Base-by-base conservation (phyloP, 2,113 vertebrate species). In the Propithecus coquereli region DNA sequence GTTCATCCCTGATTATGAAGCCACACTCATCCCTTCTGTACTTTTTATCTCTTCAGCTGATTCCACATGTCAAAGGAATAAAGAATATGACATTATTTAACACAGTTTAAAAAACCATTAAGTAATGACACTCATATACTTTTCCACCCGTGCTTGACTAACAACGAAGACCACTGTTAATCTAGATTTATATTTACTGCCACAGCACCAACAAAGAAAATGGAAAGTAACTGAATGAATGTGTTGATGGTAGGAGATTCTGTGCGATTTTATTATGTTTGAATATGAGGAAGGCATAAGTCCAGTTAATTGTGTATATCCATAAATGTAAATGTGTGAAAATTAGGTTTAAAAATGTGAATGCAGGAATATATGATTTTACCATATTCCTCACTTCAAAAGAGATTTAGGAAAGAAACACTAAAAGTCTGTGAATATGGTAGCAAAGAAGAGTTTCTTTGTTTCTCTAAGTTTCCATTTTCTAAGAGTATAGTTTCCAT, bases 41-140 rank as follows among this genome's bases (percentile, higher is more conserved):
- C 79, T 90, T 90, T 30, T 93, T 91, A 65, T 80, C 34, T 61
- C 95, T 86, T 91, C 43, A 86, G 66, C 73, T 94, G 50, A 86
- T 43, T 79, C 71, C 88, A n/a, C 6, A 43, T 80, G 32, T 61
- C 82, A 96, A 80, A 86, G 45, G 66, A 95, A 92, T 50, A 80
- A 34, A 83, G 37, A 71, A 14, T 6, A 57, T 3, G 37, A 50
- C 12, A 52, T 88, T 84, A 83, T 50, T 94, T 95, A 85, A 91
- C 27, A 73, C 0, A n/a, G 47, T 68, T 34, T 82, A 30, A 68
- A 80, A 92, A 95, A 85, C 25, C 20, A 93, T 23, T 23, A 91
- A 34, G 9, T 54, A 80, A 73, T 73, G 52, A 74, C 52, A 34
- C 18, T 40, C 27, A 87, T 61, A 87, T 14, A 81, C 17, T 71